Evolutionary conservation across 1,140 invertebrate genomes (phyloP), one percentile per base, ranked within the genome.

Genomic region (Oryzaephilus surinamensis): DNA sequence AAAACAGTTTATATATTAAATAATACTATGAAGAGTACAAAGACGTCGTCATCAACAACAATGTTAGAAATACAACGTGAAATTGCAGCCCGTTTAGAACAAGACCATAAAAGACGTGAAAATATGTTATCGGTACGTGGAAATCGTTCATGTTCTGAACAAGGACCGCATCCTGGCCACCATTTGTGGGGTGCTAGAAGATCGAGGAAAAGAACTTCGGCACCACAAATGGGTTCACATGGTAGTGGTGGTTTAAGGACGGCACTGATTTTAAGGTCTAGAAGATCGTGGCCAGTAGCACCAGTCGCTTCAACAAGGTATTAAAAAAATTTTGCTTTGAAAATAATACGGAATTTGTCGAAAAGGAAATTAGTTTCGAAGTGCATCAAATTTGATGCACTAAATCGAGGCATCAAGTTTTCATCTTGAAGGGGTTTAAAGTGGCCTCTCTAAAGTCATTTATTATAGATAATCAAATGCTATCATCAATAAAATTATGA

Each of bases 271-370:
- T 62, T 77, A 8, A 65, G 74, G 14, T 77, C 74, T 0, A 63
- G 75, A 28, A 64, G 76, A 16, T 76, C 73, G 55, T 77, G 76
- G 76, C 76, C 75, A 0, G 74, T 76, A 13, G 76, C 76, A 2
- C 76, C 76, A 8, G 67, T 70, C 33, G 70, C 74, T 2, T 73
- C 67, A 50, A 64, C 70, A 64, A 76, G 75, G 75, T 76, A n/a
- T n/a, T n/a, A n/a, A n/a, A n/a, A n/a, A n/a, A n/a, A n/a, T n/a
- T n/a, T n/a, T n/a, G n/a, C n/a, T n/a, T n/a, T n/a, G n/a, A n/a
- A n/a, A n/a, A n/a, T n/a, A n/a, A n/a, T n/a, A n/a, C n/a, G n/a
- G n/a, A n/a, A n/a, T n/a, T n/a, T n/a, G n/a, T n/a, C n/a, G n/a
- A n/a, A n/a, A n/a, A n/a, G n/a, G n/a, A n/a, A n/a, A n/a, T n/a